Evolutionary conservation across 2,888 invertebrate genomes (phyloP).

Genomic region (Clistopyga incitator): DNA sequence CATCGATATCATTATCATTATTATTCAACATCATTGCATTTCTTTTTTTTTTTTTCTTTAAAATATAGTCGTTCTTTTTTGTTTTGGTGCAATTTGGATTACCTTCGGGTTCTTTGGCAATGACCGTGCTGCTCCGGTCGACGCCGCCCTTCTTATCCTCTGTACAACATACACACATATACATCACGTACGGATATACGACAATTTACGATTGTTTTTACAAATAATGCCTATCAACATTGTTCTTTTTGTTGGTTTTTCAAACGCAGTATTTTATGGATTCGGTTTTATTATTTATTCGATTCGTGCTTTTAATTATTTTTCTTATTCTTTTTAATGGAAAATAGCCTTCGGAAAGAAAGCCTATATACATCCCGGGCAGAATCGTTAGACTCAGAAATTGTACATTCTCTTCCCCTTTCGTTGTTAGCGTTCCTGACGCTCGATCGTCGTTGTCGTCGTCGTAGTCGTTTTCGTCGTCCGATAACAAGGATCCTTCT

Average conservation of each 20-base stretch:
- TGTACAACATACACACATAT: constrained; percentile 88
- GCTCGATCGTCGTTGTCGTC: constrained; percentile 16
- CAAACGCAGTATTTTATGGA: constrained; percentile 1
- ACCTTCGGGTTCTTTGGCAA: constrained; percentile 97
- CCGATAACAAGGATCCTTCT: constrained; percentile 50
- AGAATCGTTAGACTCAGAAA: constrained; percentile 23
- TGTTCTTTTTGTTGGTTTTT: constrained; percentile 38
- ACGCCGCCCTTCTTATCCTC: constrained; percentile 97
- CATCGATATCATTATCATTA: constrained; percentile 55
- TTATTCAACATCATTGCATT: constrained; percentile 17
- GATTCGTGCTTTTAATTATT: neutral
- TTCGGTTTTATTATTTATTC: neutral
- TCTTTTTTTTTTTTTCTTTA: constrained; percentile 52
- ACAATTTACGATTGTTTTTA: constrained; percentile 69
- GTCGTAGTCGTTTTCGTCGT: constrained; percentile 20
- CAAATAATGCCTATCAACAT: constrained; percentile 58
- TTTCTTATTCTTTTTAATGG: constrained; percentile 10
- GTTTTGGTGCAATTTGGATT: constrained; percentile 84
- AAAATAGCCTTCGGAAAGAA: neutral
- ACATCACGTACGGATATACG: constrained; percentile 83
- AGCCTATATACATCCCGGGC: constrained; percentile 6
- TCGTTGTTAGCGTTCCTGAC: neutral
- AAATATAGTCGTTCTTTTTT: constrained; percentile 59
- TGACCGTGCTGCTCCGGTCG: constrained; percentile 97
- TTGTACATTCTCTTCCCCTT: neutral